Conservation (phyloP, 2,113 vertebrate species). For the Zeus faber region DNA sequence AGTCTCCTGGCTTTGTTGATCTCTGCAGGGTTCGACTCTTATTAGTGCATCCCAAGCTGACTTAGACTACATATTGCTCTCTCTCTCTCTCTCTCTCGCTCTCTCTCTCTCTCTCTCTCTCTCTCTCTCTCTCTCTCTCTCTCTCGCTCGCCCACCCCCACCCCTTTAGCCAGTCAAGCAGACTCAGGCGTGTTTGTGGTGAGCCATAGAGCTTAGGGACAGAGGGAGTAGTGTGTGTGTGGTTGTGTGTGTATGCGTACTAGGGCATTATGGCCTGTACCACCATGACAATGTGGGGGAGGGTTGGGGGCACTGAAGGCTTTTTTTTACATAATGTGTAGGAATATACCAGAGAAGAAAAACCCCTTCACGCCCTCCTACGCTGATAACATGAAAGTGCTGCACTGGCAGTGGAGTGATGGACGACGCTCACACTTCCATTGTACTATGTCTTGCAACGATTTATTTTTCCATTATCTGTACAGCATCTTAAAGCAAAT, state of each 20-base stretch:
- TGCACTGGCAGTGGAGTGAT: no score
- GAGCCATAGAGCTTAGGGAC: conserved; percentile 49
- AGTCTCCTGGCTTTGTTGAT: conserved; percentile 39
- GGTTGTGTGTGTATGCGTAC: no score
- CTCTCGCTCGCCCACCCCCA: conserved; percentile 32
- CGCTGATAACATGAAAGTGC: no score
- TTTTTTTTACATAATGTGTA: conserved; percentile 41
- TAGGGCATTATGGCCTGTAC: conserved; percentile 66
- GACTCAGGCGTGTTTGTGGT: conserved; percentile 45
- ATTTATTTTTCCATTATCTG: no score
- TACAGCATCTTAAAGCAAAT: no score
- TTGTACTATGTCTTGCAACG: no score
- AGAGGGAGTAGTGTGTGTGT: conserved; percentile 35
- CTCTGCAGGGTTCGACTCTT: conserved; percentile 52
- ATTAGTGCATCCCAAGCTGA: conserved; percentile 55
- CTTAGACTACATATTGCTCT: no score
- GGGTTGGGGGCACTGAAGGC: conserved; percentile 33
- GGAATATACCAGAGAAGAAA: conserved; percentile 34
- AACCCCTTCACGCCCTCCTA: background rate
- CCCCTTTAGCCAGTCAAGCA: conserved; percentile 24
- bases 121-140: conserved; percentile 20
- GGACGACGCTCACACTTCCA: no score
- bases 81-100: background rate
- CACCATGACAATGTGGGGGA: conserved; percentile 53
- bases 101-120: conserved; percentile 15